Percentiles rank a stretch among this genome's conserved stretches.
Evolutionary conservation across 2,888 invertebrate species (phyloP).

Genomic region (Eilema griseolum): DNA sequence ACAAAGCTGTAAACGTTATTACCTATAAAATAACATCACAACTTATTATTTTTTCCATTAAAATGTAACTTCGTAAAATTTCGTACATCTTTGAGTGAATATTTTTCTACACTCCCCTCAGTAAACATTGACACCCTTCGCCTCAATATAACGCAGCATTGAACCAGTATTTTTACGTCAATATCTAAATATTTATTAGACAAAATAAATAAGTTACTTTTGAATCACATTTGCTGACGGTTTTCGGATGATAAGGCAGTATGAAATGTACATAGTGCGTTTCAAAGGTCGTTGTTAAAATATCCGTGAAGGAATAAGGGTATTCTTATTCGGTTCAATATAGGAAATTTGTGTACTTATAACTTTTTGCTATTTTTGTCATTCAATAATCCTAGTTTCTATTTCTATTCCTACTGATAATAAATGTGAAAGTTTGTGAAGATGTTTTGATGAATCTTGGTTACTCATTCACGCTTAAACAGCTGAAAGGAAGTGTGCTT

Average conservation of each 20-base stretch:
- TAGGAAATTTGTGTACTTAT: background rate
- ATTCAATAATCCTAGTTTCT: too few relatives aligned
- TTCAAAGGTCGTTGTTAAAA: background rate
- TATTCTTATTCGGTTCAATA: background rate
- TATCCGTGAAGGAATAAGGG: background rate
- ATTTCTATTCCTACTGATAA: too few relatives aligned
- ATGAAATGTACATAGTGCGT: background rate
- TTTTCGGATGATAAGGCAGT: slow-evolving; percentile 10
- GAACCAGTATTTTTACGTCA: slow-evolving; percentile 9
- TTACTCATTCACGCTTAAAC: too few relatives aligned
- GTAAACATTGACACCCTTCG: background rate
- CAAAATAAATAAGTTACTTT: slow-evolving; percentile 26
- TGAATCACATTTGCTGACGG: slow-evolving; percentile 25
- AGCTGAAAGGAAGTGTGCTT: too few relatives aligned
- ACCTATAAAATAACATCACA: background rate
- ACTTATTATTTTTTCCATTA: slow-evolving; percentile 1
- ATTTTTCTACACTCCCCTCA: background rate
- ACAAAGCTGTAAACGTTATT: background rate
- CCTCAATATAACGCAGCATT: background rate
- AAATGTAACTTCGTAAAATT: slow-evolving; percentile 4
- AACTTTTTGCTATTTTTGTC: background rate
- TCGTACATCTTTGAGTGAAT: background rate
- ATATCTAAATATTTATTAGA: slow-evolving; percentile 24
- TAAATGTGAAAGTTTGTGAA: too few relatives aligned
- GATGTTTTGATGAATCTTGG: too few relatives aligned